phyloP scores from a whole-genome alignment of 2,888 invertebrate species.

The Drosophila tanythrix region DNA sequence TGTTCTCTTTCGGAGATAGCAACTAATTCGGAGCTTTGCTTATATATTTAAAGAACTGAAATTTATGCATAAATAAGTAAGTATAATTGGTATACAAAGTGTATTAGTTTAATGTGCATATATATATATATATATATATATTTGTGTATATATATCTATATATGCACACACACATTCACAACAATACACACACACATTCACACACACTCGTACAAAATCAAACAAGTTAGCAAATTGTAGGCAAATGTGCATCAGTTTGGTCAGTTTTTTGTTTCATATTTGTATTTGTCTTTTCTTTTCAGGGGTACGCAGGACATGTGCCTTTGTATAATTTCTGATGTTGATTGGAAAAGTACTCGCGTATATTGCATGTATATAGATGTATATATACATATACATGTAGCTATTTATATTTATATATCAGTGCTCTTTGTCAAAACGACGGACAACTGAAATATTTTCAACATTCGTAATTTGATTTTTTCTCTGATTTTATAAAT shows the following conservation, averaged over 20 bases:
- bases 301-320: slow-evolving; percentile 5
- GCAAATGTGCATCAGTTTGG: slow-evolving; percentile 38
- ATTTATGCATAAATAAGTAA: slow-evolving; percentile 57
- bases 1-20: slow-evolving; percentile 40
- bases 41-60: slow-evolving; percentile 34
- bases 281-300: background rate
- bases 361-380: slow-evolving; percentile 12
- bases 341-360: slow-evolving; percentile 24
- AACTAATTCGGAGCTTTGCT: slow-evolving; percentile 41
- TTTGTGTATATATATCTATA: background rate
- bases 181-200: slow-evolving; percentile 6
- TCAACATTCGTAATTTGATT: slow-evolving; percentile 59
- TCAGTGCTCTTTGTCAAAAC: slow-evolving; percentile 31
- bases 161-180: slow-evolving; percentile 1
- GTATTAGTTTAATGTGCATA: slow-evolving; percentile 33
- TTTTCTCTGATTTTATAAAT: slow-evolving; percentile 54
- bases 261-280: slow-evolving; percentile 1
- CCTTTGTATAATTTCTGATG: background rate
- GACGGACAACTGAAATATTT: slow-evolving; percentile 54
- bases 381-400: slow-evolving; percentile 11
- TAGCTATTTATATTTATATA: slow-evolving; percentile 37
- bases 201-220: slow-evolving; percentile 10
- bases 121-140: background rate
- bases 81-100: slow-evolving; percentile 49
- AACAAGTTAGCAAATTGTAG: slow-evolving; percentile 37